Conservation (phyloP, 2,797 vertebrate genomes). For the Heterohyrax brucei region DNA sequence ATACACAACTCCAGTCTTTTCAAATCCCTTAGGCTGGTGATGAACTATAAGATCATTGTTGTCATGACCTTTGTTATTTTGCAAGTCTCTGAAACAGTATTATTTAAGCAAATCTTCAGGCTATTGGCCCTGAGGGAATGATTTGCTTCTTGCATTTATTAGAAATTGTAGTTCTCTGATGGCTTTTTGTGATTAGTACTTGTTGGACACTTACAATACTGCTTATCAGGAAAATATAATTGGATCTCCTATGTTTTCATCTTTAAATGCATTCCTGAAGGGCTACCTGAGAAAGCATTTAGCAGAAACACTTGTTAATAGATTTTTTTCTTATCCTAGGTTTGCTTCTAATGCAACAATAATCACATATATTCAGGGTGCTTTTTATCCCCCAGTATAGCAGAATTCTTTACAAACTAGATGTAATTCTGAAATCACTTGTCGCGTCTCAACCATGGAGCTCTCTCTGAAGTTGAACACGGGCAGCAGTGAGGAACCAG, state of each 20-base stretch:
- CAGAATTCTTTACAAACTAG: constrained; percentile 54
- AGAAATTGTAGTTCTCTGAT: constrained; percentile 61
- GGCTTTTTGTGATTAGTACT: constrained; percentile 76
- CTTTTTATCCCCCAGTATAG: constrained; percentile 66
- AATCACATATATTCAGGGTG: constrained; percentile 72
- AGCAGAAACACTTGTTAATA: constrained; percentile 78
- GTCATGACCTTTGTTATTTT: constrained; percentile 51
- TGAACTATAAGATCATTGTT: constrained; percentile 28
- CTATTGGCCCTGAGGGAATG: constrained; percentile 52
- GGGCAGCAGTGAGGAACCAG: background rate
- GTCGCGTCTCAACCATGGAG: background rate
- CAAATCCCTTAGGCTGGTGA: background rate
- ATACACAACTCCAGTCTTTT: background rate
- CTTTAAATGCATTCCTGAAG: constrained; percentile 76
- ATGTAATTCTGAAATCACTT: constrained; percentile 24
- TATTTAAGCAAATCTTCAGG: constrained; percentile 56
- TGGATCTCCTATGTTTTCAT: constrained; percentile 57
- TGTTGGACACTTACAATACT: constrained; percentile 69
- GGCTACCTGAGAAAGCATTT: constrained; percentile 76
- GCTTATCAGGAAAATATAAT: constrained; percentile 72
- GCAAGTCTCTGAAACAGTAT: constrained; percentile 50
- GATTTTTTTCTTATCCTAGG: constrained; percentile 69
- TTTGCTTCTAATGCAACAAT: constrained; percentile 80
- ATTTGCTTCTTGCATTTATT: constrained; percentile 58
- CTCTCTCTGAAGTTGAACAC: background rate